Base-by-base conservation (phyloP, 2,797 vertebrate species). In the Manis crassicaudata region DNA sequence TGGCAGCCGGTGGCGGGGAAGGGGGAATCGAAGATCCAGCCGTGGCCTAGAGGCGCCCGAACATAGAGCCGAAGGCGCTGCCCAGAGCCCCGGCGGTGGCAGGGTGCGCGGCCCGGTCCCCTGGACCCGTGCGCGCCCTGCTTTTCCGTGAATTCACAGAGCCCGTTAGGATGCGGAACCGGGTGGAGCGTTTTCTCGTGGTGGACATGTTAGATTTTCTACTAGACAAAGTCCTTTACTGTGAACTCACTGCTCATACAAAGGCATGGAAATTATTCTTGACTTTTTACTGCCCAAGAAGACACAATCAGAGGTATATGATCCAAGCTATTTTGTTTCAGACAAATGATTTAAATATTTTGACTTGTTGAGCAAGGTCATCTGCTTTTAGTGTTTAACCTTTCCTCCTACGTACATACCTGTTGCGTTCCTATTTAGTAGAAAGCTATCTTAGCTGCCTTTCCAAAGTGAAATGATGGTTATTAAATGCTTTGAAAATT, bases 301-400 rank as follows among this genome's bases (percentile, higher is more conserved):
- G 58, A 37, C 72, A 88, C n/a, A 82, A 17, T 93, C 62, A 79
- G 56, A 86, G 65, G 16, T 70, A 72, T 52, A 95, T 52, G 72
- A 86, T 72, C 84, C 63, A 70, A 97, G 79, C 43, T 63, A 37
- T 89, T 94, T 92, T 96, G 80, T 95, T 90, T 95, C 94, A 92
- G 63, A 96, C 35, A 96, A 80, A 81, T 91, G 82, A 93, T 82
- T 85, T 91, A 94, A 96, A 94, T 96, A 93, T 97, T 96, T 97
- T 98, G 97, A 97, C 92, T 94, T 84, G 63, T 56, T 94, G 73
- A 94, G 35, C 67, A 96, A 95, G 90, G 96, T 88, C 43, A 73
- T 88, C 80, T 88, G 18, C 76, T 96, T 92, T 76, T 93, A 73
- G 87, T 95, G 58, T 52, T 75, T 96, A 92, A 96, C 96, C 80